Evolutionary conservation across 2,888 invertebrate species (phyloP).

Genomic region (Vesta saturnalis): DNA sequence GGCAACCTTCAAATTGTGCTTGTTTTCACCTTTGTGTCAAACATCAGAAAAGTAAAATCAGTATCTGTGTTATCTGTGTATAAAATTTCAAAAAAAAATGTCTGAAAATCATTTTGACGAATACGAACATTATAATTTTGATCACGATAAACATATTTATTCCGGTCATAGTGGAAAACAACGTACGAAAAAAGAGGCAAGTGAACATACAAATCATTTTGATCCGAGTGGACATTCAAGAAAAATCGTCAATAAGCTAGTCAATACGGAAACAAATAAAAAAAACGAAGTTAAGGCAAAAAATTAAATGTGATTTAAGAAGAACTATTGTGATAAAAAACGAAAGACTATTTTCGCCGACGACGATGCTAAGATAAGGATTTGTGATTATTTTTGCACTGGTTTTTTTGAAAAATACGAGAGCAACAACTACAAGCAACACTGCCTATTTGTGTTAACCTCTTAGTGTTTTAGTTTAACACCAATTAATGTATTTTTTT

Average conservation of each 20-base stretch:
- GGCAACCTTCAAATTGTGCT: conserved; percentile 6
- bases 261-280: conserved; percentile 86
- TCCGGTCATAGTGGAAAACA: conserved; percentile 91
- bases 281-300: conserved; percentile 63
- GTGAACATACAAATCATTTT: conserved; percentile 88
- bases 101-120: conserved; percentile 86
- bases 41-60: neutral
- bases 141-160: conserved; percentile 89
- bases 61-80: conserved; percentile 12
- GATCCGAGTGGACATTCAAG: conserved; percentile 94
- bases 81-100: conserved; percentile 73
- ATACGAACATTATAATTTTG: conserved; percentile 95
- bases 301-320: conserved; percentile 22
- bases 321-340: conserved; percentile 18
- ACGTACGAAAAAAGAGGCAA: conserved; percentile 88
- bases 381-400: conserved; percentile 11
- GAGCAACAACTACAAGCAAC: no score
- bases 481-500: conserved; percentile 20
- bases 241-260: conserved; percentile 86
- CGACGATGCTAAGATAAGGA: no score
- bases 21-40: conserved; percentile 15
- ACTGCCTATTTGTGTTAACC: conserved; percentile 1
- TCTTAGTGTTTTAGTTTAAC: conserved; percentile 5
- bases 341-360: conserved; percentile 24
- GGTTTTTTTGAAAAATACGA: no score